Evolutionary conservation across 37 sponge, comb jelly and placozoan species (phyloP).

Genomic region (Aphrocallistes beatrix): DNA sequence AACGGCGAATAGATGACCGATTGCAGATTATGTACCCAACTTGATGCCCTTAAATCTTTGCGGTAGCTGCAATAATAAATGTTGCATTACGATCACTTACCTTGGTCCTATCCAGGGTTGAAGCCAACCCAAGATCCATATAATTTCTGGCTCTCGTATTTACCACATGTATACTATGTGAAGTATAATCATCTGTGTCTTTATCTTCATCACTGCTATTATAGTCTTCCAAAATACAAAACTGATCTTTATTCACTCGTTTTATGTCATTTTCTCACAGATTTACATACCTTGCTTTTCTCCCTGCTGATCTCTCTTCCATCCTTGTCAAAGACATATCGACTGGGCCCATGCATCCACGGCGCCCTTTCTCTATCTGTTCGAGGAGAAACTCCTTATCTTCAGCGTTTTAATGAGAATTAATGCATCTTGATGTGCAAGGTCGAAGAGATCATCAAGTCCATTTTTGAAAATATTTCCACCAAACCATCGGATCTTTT

Average conservation of each 20-base stretch:
- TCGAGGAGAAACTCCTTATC: constrained; percentile 5
- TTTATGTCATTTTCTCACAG: constrained; percentile 1
- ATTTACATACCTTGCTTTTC: background rate
- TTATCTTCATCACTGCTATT: background rate
- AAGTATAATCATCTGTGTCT: background rate
- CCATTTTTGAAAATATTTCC: background rate
- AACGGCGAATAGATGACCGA: constrained; percentile 14
- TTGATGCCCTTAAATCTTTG: background rate
- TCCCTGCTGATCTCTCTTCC: background rate
- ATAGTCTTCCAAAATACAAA: constrained; percentile 12
- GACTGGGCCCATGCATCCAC: constrained; percentile 15
- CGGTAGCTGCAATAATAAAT: background rate
- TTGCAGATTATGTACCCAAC: background rate
- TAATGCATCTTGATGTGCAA: background rate
- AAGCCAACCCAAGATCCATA: background rate
- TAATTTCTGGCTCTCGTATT: background rate
- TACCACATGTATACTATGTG: background rate
- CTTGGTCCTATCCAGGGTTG: background rate
- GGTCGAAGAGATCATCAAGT: background rate
- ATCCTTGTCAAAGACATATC: background rate
- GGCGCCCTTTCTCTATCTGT: constrained; percentile 6
- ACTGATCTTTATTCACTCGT: background rate
- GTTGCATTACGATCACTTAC: constrained; percentile 1
- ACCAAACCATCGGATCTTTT: background rate
- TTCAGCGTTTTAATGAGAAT: background rate